These are phyloP conservation scores for Chiroxiphia lanceolata DNA, from an alignment of 2,797 vertebrate genomes.

Conservation along the genomic window DNA sequence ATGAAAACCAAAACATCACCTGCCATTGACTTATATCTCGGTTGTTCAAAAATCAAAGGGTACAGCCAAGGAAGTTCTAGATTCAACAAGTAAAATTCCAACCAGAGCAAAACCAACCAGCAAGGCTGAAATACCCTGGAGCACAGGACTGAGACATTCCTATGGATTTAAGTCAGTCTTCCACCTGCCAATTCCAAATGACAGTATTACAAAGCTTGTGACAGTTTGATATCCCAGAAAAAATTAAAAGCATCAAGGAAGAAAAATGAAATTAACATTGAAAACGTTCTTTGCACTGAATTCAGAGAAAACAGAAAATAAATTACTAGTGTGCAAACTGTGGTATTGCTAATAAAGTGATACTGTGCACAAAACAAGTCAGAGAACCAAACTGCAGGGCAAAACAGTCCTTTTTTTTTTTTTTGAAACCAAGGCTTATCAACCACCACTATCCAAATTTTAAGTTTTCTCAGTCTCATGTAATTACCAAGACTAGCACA, in stretches of 20 bases:
- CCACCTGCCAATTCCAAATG: background rate
- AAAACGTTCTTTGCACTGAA: background rate
- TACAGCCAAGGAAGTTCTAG: background rate
- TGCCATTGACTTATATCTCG: background rate
- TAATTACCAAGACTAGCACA: background rate
- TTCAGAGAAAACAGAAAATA: background rate
- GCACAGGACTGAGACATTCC: background rate
- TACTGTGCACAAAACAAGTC: background rate
- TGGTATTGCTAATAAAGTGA: background rate
- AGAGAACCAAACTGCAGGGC: background rate
- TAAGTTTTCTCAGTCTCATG: background rate
- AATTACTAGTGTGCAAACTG: background rate
- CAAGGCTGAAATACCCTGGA: background rate
- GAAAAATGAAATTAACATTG: background rate
- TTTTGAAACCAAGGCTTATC: background rate
- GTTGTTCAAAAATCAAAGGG: background rate
- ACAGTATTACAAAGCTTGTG: background rate
- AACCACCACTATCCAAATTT: background rate
- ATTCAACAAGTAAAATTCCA: background rate
- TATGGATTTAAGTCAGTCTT: background rate
- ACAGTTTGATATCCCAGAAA: background rate
- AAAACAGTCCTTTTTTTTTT: background rate
- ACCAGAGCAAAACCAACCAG: background rate
- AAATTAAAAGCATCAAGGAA: background rate
- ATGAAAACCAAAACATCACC: background rate